These are phyloP conservation scores for Ceratina japonica DNA, from an alignment of 1,140 invertebrate species.

Conservation along the genomic window DNA sequence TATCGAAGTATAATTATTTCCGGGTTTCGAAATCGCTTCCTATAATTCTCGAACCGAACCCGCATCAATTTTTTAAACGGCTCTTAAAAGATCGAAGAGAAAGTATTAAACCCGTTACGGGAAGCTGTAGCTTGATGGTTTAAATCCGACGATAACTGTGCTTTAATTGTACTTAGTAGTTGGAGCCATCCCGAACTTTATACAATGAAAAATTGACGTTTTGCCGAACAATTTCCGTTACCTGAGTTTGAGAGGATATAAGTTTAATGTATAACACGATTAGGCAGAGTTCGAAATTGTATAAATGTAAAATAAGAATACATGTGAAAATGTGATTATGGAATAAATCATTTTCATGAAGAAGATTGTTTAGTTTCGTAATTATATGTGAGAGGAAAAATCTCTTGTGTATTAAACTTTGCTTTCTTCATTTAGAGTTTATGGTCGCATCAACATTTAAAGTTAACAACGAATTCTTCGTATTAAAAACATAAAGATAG, in stretches of 20 bases:
- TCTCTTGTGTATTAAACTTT: no score
- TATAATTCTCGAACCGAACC: background rate
- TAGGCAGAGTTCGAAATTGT: slow-evolving; percentile 14
- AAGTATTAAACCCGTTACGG: background rate
- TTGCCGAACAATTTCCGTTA: slow-evolving; percentile 9
- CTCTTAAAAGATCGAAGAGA: background rate
- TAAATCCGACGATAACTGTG: slow-evolving; percentile 14
- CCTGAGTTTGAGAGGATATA: slow-evolving; percentile 11
- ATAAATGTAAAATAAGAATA: slow-evolving; percentile 29
- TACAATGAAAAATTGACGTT: slow-evolving; percentile 1
- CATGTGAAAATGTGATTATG: slow-evolving; percentile 23
- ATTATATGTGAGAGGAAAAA: no score
- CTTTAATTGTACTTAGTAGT: slow-evolving; percentile 21
- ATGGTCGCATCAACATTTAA: no score
- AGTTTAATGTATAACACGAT: background rate
- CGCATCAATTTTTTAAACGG: background rate
- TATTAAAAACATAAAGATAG: no score
- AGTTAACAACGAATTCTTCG: no score
- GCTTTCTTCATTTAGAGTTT: no score
- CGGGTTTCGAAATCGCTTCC: background rate
- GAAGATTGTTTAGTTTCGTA: background rate
- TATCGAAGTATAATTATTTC: no score
- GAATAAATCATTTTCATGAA: slow-evolving; percentile 34
- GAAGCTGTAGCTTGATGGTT: background rate
- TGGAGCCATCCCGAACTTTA: background rate